These are phyloP conservation scores for Cataglyphis cursor DNA, from an alignment of 2,888 invertebrate species.

Conservation along the genomic window DNA sequence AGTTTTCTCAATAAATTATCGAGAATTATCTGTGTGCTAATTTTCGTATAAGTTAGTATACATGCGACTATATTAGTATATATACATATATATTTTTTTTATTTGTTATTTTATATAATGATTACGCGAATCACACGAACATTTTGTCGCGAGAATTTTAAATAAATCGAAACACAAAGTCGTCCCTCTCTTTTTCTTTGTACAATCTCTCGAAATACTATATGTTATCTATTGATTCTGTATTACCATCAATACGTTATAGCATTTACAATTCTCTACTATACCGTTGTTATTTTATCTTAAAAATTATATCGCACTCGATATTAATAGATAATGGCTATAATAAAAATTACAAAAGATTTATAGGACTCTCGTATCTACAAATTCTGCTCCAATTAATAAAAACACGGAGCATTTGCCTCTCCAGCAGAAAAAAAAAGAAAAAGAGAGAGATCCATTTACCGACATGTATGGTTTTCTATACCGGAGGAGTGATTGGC, in stretches of 20 bases:
- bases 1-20: constrained; percentile 52
- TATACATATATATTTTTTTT: background rate
- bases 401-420: background rate
- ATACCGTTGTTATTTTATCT: too few species aligned
- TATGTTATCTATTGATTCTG: too few species aligned
- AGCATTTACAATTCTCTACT: too few species aligned
- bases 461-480: background rate
- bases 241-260: too few species aligned
- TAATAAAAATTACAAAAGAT: background rate
- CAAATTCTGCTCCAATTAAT: background rate
- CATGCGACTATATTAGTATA: background rate
- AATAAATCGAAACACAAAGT: too few species aligned
- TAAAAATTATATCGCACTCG: too few species aligned
- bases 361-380: background rate
- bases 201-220: too few species aligned
- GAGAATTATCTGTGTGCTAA: constrained; percentile 17
- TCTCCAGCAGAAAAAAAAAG: background rate
- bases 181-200: too few species aligned
- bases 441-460: background rate
- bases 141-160: too few species aligned
- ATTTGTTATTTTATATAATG: background rate
- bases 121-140: background rate
- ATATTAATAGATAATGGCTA: too few species aligned
- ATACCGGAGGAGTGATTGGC: background rate
- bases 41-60: background rate